phyloP scores from a whole-genome alignment of 2,113 vertebrate genomes.

The Lagenorhynchus albirostris region DNA sequence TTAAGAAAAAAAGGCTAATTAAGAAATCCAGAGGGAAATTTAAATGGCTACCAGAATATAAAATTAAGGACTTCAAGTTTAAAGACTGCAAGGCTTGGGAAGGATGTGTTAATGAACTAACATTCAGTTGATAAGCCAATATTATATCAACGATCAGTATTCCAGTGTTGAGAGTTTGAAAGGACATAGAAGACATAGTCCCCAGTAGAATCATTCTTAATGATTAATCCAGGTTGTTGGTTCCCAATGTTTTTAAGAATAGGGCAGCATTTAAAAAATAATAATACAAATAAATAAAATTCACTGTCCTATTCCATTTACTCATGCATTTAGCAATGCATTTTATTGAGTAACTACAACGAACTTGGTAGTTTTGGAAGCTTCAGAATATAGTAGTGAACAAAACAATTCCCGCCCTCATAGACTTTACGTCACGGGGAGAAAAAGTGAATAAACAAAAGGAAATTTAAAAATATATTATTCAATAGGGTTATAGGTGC shows the following conservation, averaged over 20 bases:
- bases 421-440: background rate
- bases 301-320: background rate
- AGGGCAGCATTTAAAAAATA: background rate
- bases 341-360: background rate
- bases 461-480: background rate
- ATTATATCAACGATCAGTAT: background rate
- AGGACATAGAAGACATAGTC: background rate
- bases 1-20: background rate
- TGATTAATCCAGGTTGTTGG: background rate
- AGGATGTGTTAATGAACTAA: background rate
- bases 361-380: background rate
- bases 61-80: background rate
- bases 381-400: background rate
- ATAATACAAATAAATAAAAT: background rate
- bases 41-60: background rate
- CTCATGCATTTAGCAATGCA: background rate
- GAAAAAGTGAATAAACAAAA: background rate
- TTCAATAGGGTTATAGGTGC: background rate
- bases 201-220: background rate
- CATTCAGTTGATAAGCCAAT: background rate
- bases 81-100: background rate
- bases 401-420: background rate
- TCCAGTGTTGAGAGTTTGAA: background rate
- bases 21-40: background rate
- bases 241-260: background rate